Conservation (phyloP, 2,113 vertebrate genomes). For the Rhinogobius similis region DNA sequence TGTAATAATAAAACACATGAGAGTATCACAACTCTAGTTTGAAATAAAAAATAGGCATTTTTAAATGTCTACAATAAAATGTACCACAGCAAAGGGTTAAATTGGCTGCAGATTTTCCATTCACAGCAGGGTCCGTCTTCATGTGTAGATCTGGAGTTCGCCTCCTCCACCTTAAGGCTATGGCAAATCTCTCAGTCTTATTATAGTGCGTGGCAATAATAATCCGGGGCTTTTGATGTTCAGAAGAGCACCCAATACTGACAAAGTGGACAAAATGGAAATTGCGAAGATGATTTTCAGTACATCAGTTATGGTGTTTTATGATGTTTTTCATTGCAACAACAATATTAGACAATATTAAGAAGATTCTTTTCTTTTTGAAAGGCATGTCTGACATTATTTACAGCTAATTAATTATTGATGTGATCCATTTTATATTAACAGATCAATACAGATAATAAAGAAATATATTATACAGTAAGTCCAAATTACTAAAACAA, state of each 20-base stretch:
- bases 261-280: conserved; percentile 24
- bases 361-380: background rate
- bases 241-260: conserved; percentile 30
- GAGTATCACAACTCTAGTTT: background rate
- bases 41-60: background rate
- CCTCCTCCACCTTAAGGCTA: conserved; percentile 9
- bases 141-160: conserved; percentile 20
- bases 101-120: conserved; percentile 15
- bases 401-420: too few relatives aligned
- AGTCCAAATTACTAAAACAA: too few relatives aligned
- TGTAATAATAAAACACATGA: too few relatives aligned
- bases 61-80: background rate
- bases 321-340: background rate
- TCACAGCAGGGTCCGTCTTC: conserved; percentile 20
- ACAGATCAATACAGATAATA: too few relatives aligned
- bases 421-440: too few relatives aligned
- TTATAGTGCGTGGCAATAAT: conserved; percentile 23
- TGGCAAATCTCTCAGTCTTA: conserved; percentile 20
- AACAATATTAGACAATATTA: background rate
- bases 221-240: conserved; percentile 52
- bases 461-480: too few relatives aligned
- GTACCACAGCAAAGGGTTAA: background rate
- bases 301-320: background rate
- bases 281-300: background rate
- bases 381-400: too few relatives aligned